These are phyloP conservation scores for Sinhomidia bicolor DNA, from an alignment of 2,888 invertebrate genomes.

Conservation along the genomic window DNA sequence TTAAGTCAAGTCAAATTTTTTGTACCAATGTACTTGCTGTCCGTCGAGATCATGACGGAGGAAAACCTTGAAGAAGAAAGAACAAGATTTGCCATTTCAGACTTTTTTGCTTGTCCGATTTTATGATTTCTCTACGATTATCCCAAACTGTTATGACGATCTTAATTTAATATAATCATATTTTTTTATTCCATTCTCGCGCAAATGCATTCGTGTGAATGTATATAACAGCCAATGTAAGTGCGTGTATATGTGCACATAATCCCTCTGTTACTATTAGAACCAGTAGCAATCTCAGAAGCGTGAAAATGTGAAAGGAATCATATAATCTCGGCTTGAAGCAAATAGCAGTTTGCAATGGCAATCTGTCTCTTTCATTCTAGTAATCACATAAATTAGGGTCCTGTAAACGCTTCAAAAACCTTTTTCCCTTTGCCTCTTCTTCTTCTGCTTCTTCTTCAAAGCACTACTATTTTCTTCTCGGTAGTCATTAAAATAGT, in stretches of 20 bases:
- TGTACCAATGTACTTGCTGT: neutral
- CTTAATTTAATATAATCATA: constrained; percentile 21
- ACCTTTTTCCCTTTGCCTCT: constrained; percentile 20
- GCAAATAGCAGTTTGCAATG: constrained; percentile 29
- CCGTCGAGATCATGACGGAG: neutral
- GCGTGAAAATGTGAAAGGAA: constrained; percentile 40
- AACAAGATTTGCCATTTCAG: neutral
- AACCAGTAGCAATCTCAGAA: neutral
- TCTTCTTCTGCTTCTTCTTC: too few species aligned
- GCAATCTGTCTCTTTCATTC: constrained; percentile 47
- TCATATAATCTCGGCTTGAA: constrained; percentile 23
- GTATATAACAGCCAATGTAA: neutral
- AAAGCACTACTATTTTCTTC: neutral
- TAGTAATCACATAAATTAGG: constrained; percentile 42
- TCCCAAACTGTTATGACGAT: constrained; percentile 38
- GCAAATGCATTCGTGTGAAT: neutral
- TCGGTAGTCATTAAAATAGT: constrained; percentile 32
- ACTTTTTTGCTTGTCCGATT: constrained; percentile 4
- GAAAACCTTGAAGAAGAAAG: neutral
- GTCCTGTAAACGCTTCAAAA: constrained; percentile 29
- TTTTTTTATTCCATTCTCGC: constrained; percentile 15
- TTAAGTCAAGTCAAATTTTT: neutral
- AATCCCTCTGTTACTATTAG: neutral
- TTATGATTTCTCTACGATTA: constrained; percentile 13
- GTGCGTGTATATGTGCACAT: neutral